Evolutionary conservation across 2,113 vertebrate species (phyloP), one percentile per base, ranked within the genome.

Genomic region (Camelus bactrianus): DNA sequence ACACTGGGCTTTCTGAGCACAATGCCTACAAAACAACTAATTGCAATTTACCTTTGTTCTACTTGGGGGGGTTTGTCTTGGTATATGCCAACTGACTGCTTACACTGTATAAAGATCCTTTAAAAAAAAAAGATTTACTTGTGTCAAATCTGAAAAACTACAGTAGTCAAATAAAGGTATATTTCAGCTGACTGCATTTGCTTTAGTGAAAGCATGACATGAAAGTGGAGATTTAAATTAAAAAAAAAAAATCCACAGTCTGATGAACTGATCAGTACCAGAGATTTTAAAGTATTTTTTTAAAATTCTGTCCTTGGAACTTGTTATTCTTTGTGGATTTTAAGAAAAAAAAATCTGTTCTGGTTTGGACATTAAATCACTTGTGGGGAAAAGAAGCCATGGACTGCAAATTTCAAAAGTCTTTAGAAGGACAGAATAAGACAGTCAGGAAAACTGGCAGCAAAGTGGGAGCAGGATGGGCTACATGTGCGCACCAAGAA

Each of bases 41-140:
- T 89, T 89, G 64, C 26, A 52, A 58, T 65, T 48, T 79, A 96
- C 73, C 70, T 75, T 90, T 95, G 81, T 86, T 96, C 90, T 50
- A 30, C n/a, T 83, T 22, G 5, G 65, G 52, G 35, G 82, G 13
- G 9, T 64, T 92, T 83, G 35, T 58, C 56, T 93, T 83, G 42
- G 5, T 20, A n/a, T 32, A 24, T 46, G 35, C 46, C 80, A 93
- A 88, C 24, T 30, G 24, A 35, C 30, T 84, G 84, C n/a, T 73
- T 22, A 77, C 28, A 56, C 60, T 80, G 50, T 30, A 38, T 48
- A 93, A 89, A 95, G 54, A 86, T 48, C 30, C 28, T 93, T 91
- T 6, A 70, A 24, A 24, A 42, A 42, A 65, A 14, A 35, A 81
- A 83, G 28, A 42, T 77, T 84, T 32, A 69, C 30, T 62, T 92